Base-by-base conservation (phyloP, 2,113 vertebrate species). In the Antennarius striatus region DNA sequence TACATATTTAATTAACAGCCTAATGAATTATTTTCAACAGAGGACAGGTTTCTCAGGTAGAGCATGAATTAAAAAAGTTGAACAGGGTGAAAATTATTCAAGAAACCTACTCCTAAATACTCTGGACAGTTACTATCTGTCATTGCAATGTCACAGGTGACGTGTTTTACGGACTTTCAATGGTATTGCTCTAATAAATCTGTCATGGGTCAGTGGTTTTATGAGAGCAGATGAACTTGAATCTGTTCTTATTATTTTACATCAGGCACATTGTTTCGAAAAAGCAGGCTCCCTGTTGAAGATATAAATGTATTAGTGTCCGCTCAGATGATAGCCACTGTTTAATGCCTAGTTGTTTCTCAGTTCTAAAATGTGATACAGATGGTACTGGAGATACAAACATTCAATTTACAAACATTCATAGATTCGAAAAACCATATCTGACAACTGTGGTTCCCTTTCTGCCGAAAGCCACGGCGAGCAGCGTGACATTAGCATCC, bases 131-230 rank as follows among this genome's bases (percentile, higher is more conserved):
- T 22, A 22, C 22, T 22, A 22, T 56, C 49, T 16, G 16, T 58
- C 66, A 47, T 45, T 68, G 61, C 46, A 51, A 53, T 71, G 29
- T 57, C 57, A 51, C 30, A 60, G 60, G 46, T 51, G 5, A 8
- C 47, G 28, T 13, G 5, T 66, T 68, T 28, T 51, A 70, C 43
- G 30, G 55, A 43, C 61, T 60, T 71, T 63, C 16, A 63, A 63
- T 51, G n/a, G 48, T 39, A 54, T 7, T 59, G 40, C 6, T 39
- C 48, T 49, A 6, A 30, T 79, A 50, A 61, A 71, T 55, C 28
- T 54, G 28, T 22, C 40, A 16, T 40, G 15, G 48, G 39, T 46
- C 60, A 36, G 4, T 6, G 10, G 53, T 65, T 69, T 54, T 47
- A 46, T 56, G 32, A 64, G 3, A 22, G 11, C 5, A 48, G 28